These are phyloP conservation scores for Carabus problematicus DNA, from an alignment of 2,888 invertebrate genomes.

Conservation along the genomic window DNA sequence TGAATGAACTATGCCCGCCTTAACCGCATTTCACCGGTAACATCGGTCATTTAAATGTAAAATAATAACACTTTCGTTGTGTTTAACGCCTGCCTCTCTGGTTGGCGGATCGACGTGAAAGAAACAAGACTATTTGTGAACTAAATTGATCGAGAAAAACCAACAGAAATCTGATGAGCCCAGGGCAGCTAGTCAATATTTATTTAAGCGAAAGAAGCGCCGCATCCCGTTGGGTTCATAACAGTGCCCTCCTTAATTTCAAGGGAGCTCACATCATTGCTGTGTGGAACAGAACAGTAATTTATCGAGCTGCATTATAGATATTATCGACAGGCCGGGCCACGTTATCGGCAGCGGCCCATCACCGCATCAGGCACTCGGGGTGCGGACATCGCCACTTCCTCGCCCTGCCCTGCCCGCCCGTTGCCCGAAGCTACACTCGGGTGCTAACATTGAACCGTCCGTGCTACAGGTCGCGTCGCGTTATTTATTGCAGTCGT, in stretches of 20 bases:
- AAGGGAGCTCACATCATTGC: conserved; percentile 25
- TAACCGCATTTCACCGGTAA: too few relatives aligned
- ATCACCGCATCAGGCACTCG: conserved; percentile 5
- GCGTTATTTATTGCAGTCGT: conserved; percentile 22
- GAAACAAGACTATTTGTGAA: too few relatives aligned
- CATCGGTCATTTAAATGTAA: too few relatives aligned
- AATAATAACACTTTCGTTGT: too few relatives aligned
- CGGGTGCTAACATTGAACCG: conserved; percentile 13
- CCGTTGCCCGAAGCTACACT: conserved; percentile 1
- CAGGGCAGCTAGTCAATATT: conserved; percentile 17
- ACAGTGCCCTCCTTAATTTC: conserved; percentile 26
- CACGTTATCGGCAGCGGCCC: conserved; percentile 28
- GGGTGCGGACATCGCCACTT: conserved; percentile 7
- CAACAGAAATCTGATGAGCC: conserved; percentile 22
- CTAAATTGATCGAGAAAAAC: conserved; percentile 6
- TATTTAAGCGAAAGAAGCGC: conserved; percentile 26
- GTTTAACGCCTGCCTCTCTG: too few relatives aligned
- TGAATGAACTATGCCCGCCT: too few relatives aligned
- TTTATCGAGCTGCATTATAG: conserved; percentile 32
- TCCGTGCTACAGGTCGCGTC: conserved; percentile 7
- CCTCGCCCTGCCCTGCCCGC: background rate
- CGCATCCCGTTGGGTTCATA: background rate
- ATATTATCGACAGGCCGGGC: conserved; percentile 21
- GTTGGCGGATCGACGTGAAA: too few relatives aligned
- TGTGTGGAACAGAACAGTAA: conserved; percentile 6